Evolutionary conservation across 2,113 vertebrate species (phyloP), one percentile per base, ranked within the genome.

Genomic region (Emydocephalus ijimae): DNA sequence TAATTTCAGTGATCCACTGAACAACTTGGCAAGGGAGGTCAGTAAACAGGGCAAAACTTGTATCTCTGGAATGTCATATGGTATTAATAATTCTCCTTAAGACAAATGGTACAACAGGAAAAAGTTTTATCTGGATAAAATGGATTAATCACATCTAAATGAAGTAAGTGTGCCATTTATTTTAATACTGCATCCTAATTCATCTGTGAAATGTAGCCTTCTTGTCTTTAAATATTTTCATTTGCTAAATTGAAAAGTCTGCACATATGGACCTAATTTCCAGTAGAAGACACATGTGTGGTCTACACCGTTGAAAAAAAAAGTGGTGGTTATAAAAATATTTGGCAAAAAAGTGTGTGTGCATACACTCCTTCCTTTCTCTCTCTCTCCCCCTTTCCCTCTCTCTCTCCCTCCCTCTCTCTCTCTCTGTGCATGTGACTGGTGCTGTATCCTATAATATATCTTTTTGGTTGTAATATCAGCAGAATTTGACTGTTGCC

Each of bases 391-490:
- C 20, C 39, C 39, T 39, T 39, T 56, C 5, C 6, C 20, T 23
- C 20, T 2, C 20, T 8, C 1, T 8, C 6, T 8, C 6, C 8
- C 6, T 48, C 6, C n/a, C 20, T 2, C 20, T 8, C 1, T 8
- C 6, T 8, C 6, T 48, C 6, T 48, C 6, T 48, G 1, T 48
- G 48, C 7, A 8, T 48, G 48, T 48, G 48, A 48, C 48, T 48
- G 48, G 48, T 48, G 48, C 1, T 48, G 7, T 48, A 48, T 48
- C 48, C 48, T 48, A 61, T 69, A 14, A 45, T 45, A 45, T 45
- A 45, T n/a, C 29, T 74, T n/a, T 74, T 74, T 18, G 64, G 64
- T 74, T 34, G 64, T 34, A 34, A 74, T 74, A 34, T 18, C 18
- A 74, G n/a, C 4, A 74, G n/a, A n/a, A 34, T 34, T 74, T 74